Conservation (phyloP, 1,140 invertebrate species). For the Zaprionus davidi region DNA sequence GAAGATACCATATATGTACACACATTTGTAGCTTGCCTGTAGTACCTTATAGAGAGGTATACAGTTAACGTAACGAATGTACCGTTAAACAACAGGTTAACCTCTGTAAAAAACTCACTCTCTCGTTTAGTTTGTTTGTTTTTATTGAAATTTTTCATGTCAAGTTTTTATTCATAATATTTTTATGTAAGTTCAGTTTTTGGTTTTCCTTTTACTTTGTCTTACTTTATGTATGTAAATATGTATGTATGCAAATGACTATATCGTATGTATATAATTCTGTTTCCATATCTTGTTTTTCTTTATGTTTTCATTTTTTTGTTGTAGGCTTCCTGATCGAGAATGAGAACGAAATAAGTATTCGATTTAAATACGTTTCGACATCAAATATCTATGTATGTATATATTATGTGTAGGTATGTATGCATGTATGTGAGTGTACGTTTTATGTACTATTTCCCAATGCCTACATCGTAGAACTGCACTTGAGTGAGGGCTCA, state of each 20-base stretch:
- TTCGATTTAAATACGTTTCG: conserved; percentile 54
- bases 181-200: conserved; percentile 76
- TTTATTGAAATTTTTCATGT: conserved; percentile 52
- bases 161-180: conserved; percentile 67
- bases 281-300: conserved; percentile 8
- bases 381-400: conserved; percentile 42
- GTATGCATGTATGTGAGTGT: conserved; percentile 15
- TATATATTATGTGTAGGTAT: conserved; percentile 24
- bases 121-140: conserved; percentile 32
- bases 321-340: conserved; percentile 35
- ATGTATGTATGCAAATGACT: conserved; percentile 70
- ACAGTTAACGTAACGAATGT: not conserved
- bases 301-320: too few species aligned
- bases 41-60: not conserved
- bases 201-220: conserved; percentile 37
- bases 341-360: conserved; percentile 51
- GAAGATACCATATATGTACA: not conserved
- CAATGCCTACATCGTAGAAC: conserved; percentile 21
- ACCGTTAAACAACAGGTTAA: conserved; percentile 17
- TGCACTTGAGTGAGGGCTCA: conserved; percentile 34
- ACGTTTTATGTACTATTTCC: conserved; percentile 20
- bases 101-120: conserved; percentile 19
- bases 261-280: conserved; percentile 39
- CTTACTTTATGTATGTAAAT: conserved; percentile 67
- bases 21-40: not conserved